A percentile compares a stretch with the other conserved stretches of the same genome.
Evolutionary conservation across 2,888 invertebrate species (phyloP).

Genomic region (Caenorhabditis sp.): DNA sequence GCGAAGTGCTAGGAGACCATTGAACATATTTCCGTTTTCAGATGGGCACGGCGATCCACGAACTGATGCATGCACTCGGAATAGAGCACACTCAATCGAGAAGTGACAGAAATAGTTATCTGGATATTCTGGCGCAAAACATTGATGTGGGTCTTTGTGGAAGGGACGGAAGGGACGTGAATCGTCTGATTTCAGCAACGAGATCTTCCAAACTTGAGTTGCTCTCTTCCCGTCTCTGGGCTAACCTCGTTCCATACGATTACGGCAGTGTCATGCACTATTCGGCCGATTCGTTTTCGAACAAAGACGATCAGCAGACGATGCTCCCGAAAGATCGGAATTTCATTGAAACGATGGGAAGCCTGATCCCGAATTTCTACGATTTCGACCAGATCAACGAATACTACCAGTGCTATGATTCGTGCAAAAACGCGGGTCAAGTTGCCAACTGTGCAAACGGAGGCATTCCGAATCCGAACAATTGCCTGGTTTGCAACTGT

Average conservation of each 20-base stretch:
- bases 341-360: conserved; percentile 60
- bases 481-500: conserved; percentile 57
- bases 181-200: conserved; percentile 27
- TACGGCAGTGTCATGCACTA: conserved; percentile 63
- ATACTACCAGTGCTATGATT: conserved; percentile 55
- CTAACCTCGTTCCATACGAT: conserved; percentile 56
- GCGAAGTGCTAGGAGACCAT: not conserved
- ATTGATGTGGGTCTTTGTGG: conserved; percentile 43
- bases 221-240: conserved; percentile 51
- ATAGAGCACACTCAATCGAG: conserved; percentile 58
- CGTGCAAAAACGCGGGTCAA: conserved; percentile 13
- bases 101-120: conserved; percentile 51
- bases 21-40: conserved; percentile 9
- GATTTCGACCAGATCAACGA: conserved; percentile 60
- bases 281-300: conserved; percentile 59
- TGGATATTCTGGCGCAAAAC: conserved; percentile 47
- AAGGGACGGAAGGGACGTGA: not conserved
- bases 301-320: conserved; percentile 49
- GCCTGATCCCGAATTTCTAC: conserved; percentile 58
- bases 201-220: conserved; percentile 57
- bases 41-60: conserved; percentile 59
- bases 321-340: conserved; percentile 51
- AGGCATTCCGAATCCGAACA: conserved; percentile 60
- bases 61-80: conserved; percentile 59
- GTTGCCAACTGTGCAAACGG: conserved; percentile 57